Evolutionary conservation across 2,888 invertebrate species (phyloP).

Genomic region (Rotaria sp.): DNA sequence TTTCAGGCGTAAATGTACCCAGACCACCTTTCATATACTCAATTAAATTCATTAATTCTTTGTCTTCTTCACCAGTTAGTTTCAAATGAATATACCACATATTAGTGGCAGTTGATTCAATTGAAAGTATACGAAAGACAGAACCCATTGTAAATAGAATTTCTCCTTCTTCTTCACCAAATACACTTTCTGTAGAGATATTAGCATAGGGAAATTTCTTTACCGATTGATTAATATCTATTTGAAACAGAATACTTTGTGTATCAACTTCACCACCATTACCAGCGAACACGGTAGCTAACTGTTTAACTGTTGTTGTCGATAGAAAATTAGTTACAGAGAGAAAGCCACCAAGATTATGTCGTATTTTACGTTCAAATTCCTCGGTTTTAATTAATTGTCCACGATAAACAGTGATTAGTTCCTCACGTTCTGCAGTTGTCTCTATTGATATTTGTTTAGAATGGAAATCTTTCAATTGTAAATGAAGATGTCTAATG

Average conservation of each 20-base stretch:
- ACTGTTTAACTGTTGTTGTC: not conserved
- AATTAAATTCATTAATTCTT: not conserved
- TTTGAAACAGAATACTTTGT: not conserved
- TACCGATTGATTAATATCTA: not conserved
- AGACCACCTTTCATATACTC: not conserved
- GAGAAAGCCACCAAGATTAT: not conserved
- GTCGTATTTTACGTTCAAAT: not conserved
- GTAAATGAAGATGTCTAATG: no score
- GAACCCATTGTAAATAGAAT: not conserved
- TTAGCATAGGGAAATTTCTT: not conserved
- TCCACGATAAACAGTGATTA: conserved; percentile 8
- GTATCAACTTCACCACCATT: not conserved
- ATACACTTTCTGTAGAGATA: not conserved
- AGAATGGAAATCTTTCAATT: no score
- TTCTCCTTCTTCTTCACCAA: not conserved
- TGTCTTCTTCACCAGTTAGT: not conserved
- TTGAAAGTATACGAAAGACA: not conserved
- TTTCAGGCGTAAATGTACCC: not conserved
- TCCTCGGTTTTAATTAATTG: not conserved
- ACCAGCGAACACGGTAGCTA: not conserved
- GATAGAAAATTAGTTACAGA: not conserved
- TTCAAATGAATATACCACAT: not conserved
- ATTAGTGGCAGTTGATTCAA: not conserved
- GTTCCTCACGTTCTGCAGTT: not conserved
- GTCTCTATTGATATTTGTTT: no score